Base-by-base conservation (phyloP, 1,140 invertebrate genomes). In the Geopemphigus sp. region DNA sequence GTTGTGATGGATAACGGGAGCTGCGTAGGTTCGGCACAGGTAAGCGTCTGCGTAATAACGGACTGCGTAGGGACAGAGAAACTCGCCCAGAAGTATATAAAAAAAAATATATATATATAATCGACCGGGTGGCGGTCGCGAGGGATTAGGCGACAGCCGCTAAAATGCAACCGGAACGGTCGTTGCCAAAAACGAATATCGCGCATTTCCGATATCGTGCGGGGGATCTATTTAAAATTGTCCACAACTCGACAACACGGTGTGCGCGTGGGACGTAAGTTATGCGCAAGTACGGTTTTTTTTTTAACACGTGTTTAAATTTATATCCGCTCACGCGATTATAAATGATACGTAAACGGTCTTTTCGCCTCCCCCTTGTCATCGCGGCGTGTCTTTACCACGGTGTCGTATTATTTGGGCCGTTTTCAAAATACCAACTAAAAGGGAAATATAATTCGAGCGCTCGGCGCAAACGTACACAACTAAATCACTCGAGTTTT, bases 61-160 rank as follows among this genome's bases (percentile, higher is more conserved):
- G 17, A 74, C 54, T 45, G 39, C 53, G 72, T 57, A 22, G 54
- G n/a, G 32, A 56, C 72, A n/a, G 50, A 14, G 26, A 39, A 32
- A 24, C 54, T 59, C 54, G 29, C 54, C 72, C 59, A 59, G 45
- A 74, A 59, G 59, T 74, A 74, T n/a, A n/a, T n/a, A n/a, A n/a
- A n/a, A n/a, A n/a, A n/a, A n/a, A n/a, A n/a, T n/a, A n/a, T n/a
- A n/a, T n/a, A n/a, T n/a, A n/a, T n/a, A n/a, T n/a, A n/a, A n/a
- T n/a, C n/a, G n/a, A n/a, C n/a, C n/a, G n/a, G n/a, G n/a, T n/a
- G n/a, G n/a, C n/a, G n/a, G n/a, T n/a, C n/a, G n/a, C n/a, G n/a
- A n/a, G n/a, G n/a, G 26, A 61, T 29, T 26, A 24, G 15, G 26
- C 29, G 8, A 8, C 0, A 1, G 19, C 15, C 17, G 26, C 29